phyloP scores from a whole-genome alignment of 2,797 vertebrate genomes.

The Arnoldichthys spilopterus region DNA sequence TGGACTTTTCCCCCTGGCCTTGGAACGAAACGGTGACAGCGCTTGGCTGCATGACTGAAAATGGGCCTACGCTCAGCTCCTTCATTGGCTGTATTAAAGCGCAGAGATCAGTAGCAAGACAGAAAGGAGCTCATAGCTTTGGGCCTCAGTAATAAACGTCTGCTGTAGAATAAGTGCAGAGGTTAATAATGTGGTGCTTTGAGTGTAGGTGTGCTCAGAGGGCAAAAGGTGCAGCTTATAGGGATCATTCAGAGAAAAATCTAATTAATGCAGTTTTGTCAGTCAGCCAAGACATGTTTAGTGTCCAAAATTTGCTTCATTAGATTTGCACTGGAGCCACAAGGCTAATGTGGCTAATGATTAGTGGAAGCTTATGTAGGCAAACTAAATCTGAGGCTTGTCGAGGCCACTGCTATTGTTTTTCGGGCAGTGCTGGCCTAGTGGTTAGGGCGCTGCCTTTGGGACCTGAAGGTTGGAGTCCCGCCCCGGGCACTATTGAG shows the following conservation, averaged over 20 bases:
- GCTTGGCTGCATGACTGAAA: slow-evolving; percentile 24
- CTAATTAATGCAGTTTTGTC: too few relatives aligned
- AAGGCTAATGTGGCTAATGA: too few relatives aligned
- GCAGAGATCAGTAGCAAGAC: slow-evolving; percentile 56
- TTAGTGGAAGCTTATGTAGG: neutral
- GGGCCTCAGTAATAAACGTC: slow-evolving; percentile 33
- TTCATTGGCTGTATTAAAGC: slow-evolving; percentile 71
- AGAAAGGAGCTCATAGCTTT: slow-evolving; percentile 25
- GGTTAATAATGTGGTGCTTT: slow-evolving; percentile 11
- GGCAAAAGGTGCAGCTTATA: slow-evolving; percentile 20
- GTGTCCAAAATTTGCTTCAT: neutral
- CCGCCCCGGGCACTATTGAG: too few relatives aligned
- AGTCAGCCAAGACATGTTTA: neutral
- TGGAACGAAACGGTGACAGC: slow-evolving; percentile 61
- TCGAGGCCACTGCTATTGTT: too few relatives aligned
- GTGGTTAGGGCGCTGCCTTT: too few relatives aligned
- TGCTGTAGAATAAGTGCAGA: neutral
- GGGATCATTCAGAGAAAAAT: neutral
- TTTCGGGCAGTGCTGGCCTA: too few relatives aligned
- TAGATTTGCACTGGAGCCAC: too few relatives aligned
- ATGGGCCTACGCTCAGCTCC: slow-evolving; percentile 43
- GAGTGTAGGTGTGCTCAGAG: neutral
- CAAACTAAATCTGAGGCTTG: neutral
- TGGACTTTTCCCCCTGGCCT: slow-evolving; percentile 63
- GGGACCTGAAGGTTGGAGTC: too few relatives aligned